Base-by-base conservation (phyloP, 2,797 vertebrate species). In the Oreochromis grahami region DNA sequence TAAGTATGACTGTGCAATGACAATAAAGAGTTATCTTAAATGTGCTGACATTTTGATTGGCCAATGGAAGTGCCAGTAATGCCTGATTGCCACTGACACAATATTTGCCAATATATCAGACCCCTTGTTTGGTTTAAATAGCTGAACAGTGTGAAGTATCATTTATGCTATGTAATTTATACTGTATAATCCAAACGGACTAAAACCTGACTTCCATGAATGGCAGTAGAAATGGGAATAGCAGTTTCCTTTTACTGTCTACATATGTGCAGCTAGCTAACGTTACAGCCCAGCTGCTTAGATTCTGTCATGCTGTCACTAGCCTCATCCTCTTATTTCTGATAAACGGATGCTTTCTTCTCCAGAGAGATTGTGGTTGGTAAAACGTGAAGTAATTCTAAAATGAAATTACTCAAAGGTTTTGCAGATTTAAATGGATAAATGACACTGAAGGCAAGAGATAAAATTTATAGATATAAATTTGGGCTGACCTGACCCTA, bases 11-110 rank as follows among this genome's bases (percentile, higher is more conserved):
- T 63, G 58, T 0, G 1, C 58, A 63, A 63, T 0, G 10, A 11
- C 58, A 63, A n/a, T 38, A 63, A 36, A 63, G 17, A 36, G 10
- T 63, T 36, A n/a, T 63, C 58, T 63, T 36, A n/a, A 63, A 63
- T 63, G 58, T 63, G 58, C 58, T 63, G 10, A 63, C 19, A 38
- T 63, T 63, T 63, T 63, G 19, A 63, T 63, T 63, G 58, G 1
- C 58, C 11, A 36, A 3, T 0, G 58, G 58, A 36, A 13, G 58
- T 3, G 6, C 55, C 15, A 10, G 55, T 32, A 58, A 58, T 58
- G 56, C 58, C 58, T 56, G 7, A 45, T 70, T 1, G 38, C 21
- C 58, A 63, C 32, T 63, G 32, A 63, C 32, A 21, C 56, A 58
- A 58, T 17, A 63, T 36, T 63, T 63, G 58, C 19, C 58, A 63